These are phyloP conservation scores for Catocala fraxini DNA, from an alignment of 2,888 invertebrate genomes.

Conservation along the genomic window DNA sequence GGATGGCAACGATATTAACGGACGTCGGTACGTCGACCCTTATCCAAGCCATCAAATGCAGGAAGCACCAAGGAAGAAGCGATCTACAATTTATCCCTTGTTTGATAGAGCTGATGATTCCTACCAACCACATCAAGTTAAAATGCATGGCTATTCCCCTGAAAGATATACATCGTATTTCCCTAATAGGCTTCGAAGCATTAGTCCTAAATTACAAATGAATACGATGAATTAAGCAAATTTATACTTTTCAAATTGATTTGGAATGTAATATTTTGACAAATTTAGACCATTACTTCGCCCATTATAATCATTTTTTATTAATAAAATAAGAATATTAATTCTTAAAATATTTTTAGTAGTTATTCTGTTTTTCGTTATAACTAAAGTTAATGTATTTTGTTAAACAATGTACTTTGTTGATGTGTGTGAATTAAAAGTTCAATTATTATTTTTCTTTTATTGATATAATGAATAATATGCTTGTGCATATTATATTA, in stretches of 20 bases:
- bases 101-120: slow-evolving; percentile 63
- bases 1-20: slow-evolving; percentile 82
- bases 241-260: neutral
- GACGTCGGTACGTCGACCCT: slow-evolving; percentile 80
- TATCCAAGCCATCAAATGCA: slow-evolving; percentile 82
- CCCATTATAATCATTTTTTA: slow-evolving; percentile 6
- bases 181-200: slow-evolving; percentile 60
- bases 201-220: slow-evolving; percentile 54
- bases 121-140: slow-evolving; percentile 64
- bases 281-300: neutral
- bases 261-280: neutral
- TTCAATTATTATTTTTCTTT: slow-evolving; percentile 7
- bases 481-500: no score
- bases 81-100: slow-evolving; percentile 71
- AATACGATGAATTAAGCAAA: slow-evolving; percentile 44
- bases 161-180: slow-evolving; percentile 82
- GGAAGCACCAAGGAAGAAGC: slow-evolving; percentile 79
- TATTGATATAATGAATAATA: neutral
- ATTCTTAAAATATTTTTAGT: slow-evolving; percentile 20
- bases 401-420: slow-evolving; percentile 15
- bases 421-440: slow-evolving; percentile 16
- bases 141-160: slow-evolving; percentile 74
- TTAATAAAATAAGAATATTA: slow-evolving; percentile 3
- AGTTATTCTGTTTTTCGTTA: slow-evolving; percentile 46
- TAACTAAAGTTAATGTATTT: slow-evolving; percentile 7